A percentile compares a stretch with the other conserved stretches of the same genome.
Conservation (phyloP, 2,113 vertebrate species). For the Phyllostomus hastatus region DNA sequence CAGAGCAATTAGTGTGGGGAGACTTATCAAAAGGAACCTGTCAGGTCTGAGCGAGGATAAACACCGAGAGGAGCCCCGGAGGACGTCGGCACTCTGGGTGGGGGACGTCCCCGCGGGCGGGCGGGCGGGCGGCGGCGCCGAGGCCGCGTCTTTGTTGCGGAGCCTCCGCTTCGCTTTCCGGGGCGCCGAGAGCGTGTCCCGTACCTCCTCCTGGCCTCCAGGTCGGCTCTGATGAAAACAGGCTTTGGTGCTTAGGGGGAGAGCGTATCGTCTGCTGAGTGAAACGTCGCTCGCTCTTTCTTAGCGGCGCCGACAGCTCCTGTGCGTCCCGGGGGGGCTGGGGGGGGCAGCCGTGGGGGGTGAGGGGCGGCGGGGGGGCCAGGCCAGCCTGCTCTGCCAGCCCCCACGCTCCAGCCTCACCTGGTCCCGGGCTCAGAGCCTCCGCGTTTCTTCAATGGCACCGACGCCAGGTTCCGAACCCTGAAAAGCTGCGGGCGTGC, state of each 20-base stretch:
- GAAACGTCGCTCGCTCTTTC: background rate
- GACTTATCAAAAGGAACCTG: constrained; percentile 78
- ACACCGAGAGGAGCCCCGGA: constrained; percentile 72
- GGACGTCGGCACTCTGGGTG: constrained; percentile 75
- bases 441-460: background rate
- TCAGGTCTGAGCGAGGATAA: constrained; percentile 77
- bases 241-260: constrained; percentile 14
- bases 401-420: background rate
- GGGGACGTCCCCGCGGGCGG: constrained; percentile 50
- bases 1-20: constrained; percentile 80
- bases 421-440: background rate
- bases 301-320: background rate
- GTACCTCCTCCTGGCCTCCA: background rate
- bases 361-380: background rate
- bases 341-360: background rate
- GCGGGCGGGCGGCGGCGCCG: constrained; percentile 24
- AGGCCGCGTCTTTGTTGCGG: constrained; percentile 44
- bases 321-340: background rate
- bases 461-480: background rate
- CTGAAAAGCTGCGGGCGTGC: background rate
- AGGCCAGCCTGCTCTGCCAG: background rate
- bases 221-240: constrained; percentile 39
- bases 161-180: constrained; percentile 44
- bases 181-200: constrained; percentile 7
- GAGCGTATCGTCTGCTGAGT: background rate